Evolutionary conservation across 2,888 invertebrate genomes (phyloP), one percentile per base, ranked within the genome.

Genomic region (Athrips mouffetella): DNA sequence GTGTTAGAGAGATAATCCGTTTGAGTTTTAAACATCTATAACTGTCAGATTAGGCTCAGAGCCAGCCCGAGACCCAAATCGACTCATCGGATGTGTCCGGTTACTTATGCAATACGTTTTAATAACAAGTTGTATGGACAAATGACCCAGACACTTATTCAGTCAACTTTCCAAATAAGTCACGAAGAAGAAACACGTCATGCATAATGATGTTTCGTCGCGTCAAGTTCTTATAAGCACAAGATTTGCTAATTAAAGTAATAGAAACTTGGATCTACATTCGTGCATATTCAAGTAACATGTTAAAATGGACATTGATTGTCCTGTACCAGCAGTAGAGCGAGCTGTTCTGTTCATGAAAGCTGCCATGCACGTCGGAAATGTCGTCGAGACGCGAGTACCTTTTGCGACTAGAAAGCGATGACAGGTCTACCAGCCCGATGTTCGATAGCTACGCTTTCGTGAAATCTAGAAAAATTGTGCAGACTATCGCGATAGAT

Each of bases 351-450:
- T 50, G 56, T 53, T 58, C 58, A 59, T 63, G 68, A 72, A 72
- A 74, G 71, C 67, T 67, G 63, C 53, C 60, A 54, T 47, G 48
- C 44, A 53, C 49, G 41, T 37, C 52, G 54, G 57, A 58, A 59
- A 59, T 57, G 60, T 55, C 58, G 56, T 13, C 27, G 44, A 21
- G 33, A 16, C 25, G 25, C 13, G 18, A 56, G 60, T 62, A 61
- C 63, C 58, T 63, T 65, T 64, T 59, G 64, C 59, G 62, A 63
- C 59, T 62, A 68, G 71, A 72, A 70, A 70, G 71, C 52, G 56
- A 58, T 58, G 57, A 61, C 58, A 58, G 57, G 59, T 53, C 53
- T 30, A 16, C 21, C 15, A 47, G 20, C 37, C 35, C 42, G 52
- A 47, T 56, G 52, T 46, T 48, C 30, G 39, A 60, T 48, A 48